Conservation (phyloP, 1,140 invertebrate species). For the Hestina assimilis region DNA sequence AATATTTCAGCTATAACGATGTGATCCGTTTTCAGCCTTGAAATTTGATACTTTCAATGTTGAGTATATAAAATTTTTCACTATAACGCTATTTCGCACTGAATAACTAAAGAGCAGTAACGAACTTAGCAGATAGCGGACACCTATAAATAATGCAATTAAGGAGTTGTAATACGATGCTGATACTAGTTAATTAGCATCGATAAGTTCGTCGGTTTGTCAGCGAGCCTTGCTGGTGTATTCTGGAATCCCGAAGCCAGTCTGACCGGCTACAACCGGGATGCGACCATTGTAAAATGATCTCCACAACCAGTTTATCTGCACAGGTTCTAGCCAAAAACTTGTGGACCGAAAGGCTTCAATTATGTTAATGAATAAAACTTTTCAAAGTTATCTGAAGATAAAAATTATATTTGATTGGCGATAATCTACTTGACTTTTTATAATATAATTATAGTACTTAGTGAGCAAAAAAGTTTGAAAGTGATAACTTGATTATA, state of each 20-base stretch:
- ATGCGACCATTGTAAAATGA: constrained; percentile 35
- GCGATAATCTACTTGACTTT: no score
- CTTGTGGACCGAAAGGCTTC: constrained; percentile 7
- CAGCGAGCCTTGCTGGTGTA: constrained; percentile 49
- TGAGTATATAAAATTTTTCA: constrained; percentile 2
- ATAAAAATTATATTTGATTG: background rate
- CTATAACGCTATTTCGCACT: background rate
- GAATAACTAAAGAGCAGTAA: background rate
- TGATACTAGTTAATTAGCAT: constrained; percentile 35
- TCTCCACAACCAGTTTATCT: constrained; percentile 27
- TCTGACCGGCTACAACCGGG: constrained; percentile 52
- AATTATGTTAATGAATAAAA: background rate
- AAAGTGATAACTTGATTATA: no score
- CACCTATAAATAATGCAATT: constrained; percentile 10
- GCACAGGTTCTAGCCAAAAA: constrained; percentile 23
- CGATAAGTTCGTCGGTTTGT: constrained; percentile 32
- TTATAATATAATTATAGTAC: no score
- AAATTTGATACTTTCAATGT: background rate
- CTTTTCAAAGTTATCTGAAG: background rate
- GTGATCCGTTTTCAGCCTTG: background rate
- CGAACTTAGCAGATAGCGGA: background rate
- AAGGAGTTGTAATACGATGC: constrained; percentile 10
- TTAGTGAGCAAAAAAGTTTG: no score
- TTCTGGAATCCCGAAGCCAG: constrained; percentile 59
- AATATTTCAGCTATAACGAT: background rate